Evolutionary conservation across 23 tunicate species (phyloP).

Genomic region (Pegea sp.): DNA sequence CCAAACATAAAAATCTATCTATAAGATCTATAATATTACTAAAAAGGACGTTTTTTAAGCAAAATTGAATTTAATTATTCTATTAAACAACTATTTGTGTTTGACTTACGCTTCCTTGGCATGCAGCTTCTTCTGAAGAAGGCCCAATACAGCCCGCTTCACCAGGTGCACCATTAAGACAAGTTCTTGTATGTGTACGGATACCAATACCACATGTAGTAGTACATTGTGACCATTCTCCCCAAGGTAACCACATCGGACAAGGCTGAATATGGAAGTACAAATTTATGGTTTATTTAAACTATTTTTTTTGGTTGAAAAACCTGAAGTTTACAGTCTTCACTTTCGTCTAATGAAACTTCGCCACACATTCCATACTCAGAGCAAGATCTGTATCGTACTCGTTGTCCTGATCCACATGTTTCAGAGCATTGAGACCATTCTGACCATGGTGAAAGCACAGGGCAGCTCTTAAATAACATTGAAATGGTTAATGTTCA

Average conservation of each 20-base stretch:
- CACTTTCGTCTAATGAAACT: not conserved
- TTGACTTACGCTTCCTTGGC: slow-evolving; percentile 35
- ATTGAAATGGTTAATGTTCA: not conserved
- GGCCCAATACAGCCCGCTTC: slow-evolving; percentile 26
- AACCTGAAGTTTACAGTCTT: not conserved
- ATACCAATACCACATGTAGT: slow-evolving; percentile 45
- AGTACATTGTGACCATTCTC: slow-evolving; percentile 21
- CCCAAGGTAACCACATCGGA: slow-evolving; percentile 54
- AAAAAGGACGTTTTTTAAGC: no score
- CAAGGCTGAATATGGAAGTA: slow-evolving; percentile 26
- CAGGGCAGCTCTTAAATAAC: slow-evolving; percentile 32
- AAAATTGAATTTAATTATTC: no score
- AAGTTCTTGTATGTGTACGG: slow-evolving; percentile 19
- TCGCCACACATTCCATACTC: slow-evolving; percentile 2
- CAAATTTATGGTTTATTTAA: no score
- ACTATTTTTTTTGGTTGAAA: no score
- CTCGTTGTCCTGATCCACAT: slow-evolving; percentile 38
- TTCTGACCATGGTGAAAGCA: slow-evolving; percentile 25
- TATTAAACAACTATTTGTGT: no score
- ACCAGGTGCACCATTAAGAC: slow-evolving; percentile 29
- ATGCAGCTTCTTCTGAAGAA: slow-evolving; percentile 15
- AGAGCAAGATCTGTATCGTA: slow-evolving; percentile 5
- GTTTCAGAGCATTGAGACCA: slow-evolving; percentile 62
- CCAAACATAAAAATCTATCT: no score
- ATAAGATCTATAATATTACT: no score